Evolutionary conservation across 2,797 vertebrate species (phyloP).

Genomic region (Pseudochaenichthys georgianus): DNA sequence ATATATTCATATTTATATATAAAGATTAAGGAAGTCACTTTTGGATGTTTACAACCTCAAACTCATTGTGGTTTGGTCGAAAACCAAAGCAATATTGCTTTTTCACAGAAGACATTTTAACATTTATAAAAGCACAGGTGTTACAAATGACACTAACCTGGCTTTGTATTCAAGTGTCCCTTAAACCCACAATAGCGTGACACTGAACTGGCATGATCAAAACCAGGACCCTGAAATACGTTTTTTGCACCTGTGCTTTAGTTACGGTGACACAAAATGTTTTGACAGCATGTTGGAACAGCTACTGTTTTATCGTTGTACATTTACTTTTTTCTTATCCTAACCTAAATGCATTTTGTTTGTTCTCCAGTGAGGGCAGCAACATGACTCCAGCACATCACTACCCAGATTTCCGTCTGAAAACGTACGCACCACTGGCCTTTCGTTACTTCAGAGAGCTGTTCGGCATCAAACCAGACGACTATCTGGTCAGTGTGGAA

Average conservation of each 20-base stretch:
- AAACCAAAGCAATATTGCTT: neutral
- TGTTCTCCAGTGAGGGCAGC: constrained; percentile 90
- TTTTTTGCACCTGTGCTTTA: neutral
- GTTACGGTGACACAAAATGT: neutral
- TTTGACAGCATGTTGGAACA: neutral
- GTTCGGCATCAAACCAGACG: constrained; percentile 96
- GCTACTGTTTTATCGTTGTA: neutral
- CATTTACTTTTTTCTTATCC: neutral
- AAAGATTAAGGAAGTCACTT: neutral
- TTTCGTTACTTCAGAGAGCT: constrained; percentile 98
- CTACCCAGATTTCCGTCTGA: constrained; percentile 95
- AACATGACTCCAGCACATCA: constrained; percentile 96
- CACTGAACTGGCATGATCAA: neutral
- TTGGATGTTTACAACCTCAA: neutral
- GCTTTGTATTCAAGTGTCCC: neutral
- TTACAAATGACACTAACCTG: neutral
- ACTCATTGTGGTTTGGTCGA: neutral
- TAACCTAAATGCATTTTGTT: neutral
- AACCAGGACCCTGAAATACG: neutral
- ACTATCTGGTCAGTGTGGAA: constrained; percentile 92
- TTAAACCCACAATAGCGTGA: neutral
- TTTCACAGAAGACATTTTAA: neutral
- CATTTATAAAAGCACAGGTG: neutral
- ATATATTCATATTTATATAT: neutral
- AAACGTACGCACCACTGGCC: constrained; percentile 95